Conservation (phyloP, 2,113 vertebrate genomes). For the Xenus cinereus region DNA sequence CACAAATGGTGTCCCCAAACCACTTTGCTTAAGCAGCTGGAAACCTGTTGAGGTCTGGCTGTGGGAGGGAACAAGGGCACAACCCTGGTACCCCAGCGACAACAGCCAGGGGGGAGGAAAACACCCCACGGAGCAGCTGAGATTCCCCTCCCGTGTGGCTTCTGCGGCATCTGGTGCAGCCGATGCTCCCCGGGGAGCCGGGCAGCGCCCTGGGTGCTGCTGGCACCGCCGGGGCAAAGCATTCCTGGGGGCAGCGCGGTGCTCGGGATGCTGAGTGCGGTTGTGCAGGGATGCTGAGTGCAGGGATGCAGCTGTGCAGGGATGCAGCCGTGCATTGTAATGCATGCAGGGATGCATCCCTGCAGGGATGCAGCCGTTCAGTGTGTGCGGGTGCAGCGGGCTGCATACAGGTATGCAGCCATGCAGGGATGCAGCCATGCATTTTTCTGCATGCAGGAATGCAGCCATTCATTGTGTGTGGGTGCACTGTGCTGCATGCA, state of each 20-base stretch:
- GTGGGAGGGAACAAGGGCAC: not conserved
- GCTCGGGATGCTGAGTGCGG: not conserved
- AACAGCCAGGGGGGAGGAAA: too few species aligned
- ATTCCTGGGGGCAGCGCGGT: too few species aligned
- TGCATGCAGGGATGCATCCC: not conserved
- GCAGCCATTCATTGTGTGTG: too few species aligned
- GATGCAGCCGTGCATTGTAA: not conserved
- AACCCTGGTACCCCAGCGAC: too few species aligned
- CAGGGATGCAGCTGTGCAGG: not conserved
- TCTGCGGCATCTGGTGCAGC: not conserved
- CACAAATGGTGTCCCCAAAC: not conserved
- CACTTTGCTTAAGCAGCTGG: not conserved
- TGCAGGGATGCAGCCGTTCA: too few species aligned
- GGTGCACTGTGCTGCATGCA: too few species aligned
- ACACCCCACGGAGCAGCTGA: too few species aligned
- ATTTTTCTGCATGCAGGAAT: too few species aligned
- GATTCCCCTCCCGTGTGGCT: not conserved
- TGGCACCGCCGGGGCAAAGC: not conserved
- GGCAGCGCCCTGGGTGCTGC: not conserved
- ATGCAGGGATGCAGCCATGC: too few species aligned
- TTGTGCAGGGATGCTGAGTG: not conserved
- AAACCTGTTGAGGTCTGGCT: too few species aligned
- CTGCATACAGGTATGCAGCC: too few species aligned
- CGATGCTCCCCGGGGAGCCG: not conserved
- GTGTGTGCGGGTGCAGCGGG: too few species aligned